Base-by-base conservation (phyloP, 2,888 invertebrate genomes). In the Uropetala carovei region DNA sequence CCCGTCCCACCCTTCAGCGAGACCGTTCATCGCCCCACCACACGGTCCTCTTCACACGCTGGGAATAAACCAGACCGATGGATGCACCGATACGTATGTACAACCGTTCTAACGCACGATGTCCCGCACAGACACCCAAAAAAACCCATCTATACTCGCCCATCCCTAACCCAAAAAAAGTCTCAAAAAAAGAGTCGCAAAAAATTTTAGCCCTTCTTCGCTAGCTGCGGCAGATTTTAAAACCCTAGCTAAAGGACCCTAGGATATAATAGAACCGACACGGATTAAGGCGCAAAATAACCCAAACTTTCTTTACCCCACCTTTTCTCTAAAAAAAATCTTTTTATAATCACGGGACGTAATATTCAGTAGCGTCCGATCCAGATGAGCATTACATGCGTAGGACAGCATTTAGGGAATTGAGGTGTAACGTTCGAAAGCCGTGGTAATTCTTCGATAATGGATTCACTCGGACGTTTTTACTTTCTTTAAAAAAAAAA, bases 261-360 rank as follows among this genome's bases (percentile, higher is more conserved):
- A 18, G 83, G 83, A 56, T 18, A 83, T 57, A 83, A 56, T 83
- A 83, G 56, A 43, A 18, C 89, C 89, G 64, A 89, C 89, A 68
- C 68, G 89, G 89, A 89, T 89, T 89, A 89, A 64, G 89, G 89
- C 89, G 89, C 30, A 43, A 89, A 64, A 89, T 89, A 68, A 89
- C 86, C 86, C 18, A 58, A 27, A 60, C 60, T 59, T 59, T 56
- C 43, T 5, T n/a, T 18, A 22, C n/a, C 68, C 68, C 14, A 8
- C 13, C 56, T 22, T 89, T 89, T 89, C 43, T 43, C 89, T 43
- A 68, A 64, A 64, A 64, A 64, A 64, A 60, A 27, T 8, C 30
- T 82, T 83, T 83, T 83, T 83, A 57, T 83, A 57, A 64, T 30
- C 60, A 16, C 1, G 18, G 60, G 30, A 30, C 43, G 43, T 43